Evolutionary conservation across 2,797 vertebrate species (phyloP).

Genomic region (Tarsius wallacei): DNA sequence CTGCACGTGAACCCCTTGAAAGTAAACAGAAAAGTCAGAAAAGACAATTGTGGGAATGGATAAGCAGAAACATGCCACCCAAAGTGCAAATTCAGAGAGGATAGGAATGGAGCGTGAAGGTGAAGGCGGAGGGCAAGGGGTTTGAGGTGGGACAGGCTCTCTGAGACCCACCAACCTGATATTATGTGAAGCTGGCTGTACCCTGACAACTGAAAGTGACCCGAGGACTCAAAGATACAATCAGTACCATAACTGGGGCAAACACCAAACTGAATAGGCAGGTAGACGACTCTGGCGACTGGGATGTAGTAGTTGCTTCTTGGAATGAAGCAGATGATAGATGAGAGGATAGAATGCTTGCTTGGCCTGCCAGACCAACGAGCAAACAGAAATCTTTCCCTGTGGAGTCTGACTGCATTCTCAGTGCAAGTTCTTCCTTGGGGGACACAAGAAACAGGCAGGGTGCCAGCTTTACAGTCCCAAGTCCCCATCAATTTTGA

Average conservation of each 20-base stretch:
- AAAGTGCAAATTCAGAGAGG: background rate
- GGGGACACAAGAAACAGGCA: background rate
- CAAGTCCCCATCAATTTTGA: background rate
- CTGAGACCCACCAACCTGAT: no score
- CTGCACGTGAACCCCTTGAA: no score
- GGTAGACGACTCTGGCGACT: rapidly evolving
- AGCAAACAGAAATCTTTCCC: background rate
- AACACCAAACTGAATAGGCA: rapidly evolving
- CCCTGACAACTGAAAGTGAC: background rate
- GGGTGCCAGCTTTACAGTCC: background rate
- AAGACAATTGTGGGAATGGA: background rate
- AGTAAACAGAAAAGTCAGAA: no score
- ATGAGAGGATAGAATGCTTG: rapidly evolving
- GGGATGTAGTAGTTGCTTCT: background rate
- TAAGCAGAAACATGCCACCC: rapidly evolving
- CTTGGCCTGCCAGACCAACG: background rate
- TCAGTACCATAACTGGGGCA: background rate
- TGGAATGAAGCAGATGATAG: background rate
- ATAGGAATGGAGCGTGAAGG: no score
- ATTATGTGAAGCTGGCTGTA: rapidly evolving
- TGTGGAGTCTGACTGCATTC: no score
- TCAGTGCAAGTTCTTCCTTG: background rate
- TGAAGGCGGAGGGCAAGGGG: no score
- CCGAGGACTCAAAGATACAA: rapidly evolving
- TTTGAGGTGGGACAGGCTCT: rapidly evolving